Evolutionary conservation across 53 echinoderm and acorn worm genomes (phyloP).

Genomic region (Astropecten irregularis): DNA sequence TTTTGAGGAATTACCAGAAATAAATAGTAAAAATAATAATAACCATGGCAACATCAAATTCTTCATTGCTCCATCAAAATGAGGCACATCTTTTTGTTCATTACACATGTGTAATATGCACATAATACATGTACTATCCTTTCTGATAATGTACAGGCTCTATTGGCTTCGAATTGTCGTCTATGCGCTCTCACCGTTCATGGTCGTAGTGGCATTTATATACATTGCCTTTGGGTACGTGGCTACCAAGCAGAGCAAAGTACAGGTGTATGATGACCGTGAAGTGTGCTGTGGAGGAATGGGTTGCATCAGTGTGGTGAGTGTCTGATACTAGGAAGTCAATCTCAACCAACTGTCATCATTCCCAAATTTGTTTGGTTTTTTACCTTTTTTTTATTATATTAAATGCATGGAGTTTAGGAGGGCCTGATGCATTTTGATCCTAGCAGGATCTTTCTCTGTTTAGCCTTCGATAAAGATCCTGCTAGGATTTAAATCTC

Average conservation of each 20-base stretch:
- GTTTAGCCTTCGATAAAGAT: too few species aligned
- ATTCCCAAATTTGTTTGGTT: background rate
- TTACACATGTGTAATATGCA: background rate
- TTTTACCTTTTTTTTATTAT: background rate
- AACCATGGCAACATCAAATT: too few species aligned
- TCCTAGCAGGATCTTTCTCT: too few species aligned
- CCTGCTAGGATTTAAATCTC: too few species aligned
- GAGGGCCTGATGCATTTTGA: too few species aligned
- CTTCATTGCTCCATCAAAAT: too few species aligned
- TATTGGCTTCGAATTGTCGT: conserved; percentile 3
- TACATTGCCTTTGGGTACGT: conserved; percentile 33
- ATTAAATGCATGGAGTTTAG: background rate
- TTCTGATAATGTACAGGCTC: background rate
- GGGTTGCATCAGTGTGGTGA: conserved; percentile 40
- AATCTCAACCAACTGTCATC: too few species aligned
- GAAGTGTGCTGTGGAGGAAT: conserved; percentile 52
- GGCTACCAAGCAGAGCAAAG: conserved; percentile 61
- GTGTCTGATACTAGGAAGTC: too few species aligned
- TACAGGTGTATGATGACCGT: conserved; percentile 53
- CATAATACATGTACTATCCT: background rate
- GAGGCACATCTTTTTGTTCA: background rate
- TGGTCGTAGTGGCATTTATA: conserved; percentile 38
- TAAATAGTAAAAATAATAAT: too few species aligned
- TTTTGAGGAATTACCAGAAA: too few species aligned
- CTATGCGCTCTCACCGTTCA: conserved; percentile 42